phyloP scores from a whole-genome alignment of 1,140 invertebrate genomes.

The Caligus rogercresseyi region DNA sequence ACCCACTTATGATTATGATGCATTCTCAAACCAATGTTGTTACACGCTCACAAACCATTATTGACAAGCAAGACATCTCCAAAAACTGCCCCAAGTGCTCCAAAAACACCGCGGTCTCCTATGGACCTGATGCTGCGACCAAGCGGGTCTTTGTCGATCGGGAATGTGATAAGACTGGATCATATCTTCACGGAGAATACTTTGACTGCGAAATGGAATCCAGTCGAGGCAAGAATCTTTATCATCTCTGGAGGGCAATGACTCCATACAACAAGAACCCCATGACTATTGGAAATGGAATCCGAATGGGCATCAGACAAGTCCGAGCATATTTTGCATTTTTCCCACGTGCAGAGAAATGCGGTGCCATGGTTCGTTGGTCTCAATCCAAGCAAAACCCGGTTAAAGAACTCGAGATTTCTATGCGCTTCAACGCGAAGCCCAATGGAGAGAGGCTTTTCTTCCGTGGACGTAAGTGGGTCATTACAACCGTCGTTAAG shows the following conservation, averaged over 20 bases:
- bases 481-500: conserved; percentile 10
- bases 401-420: conserved; percentile 14
- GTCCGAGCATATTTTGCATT: not conserved
- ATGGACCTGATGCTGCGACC: not conserved
- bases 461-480: conserved; percentile 6
- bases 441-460: conserved; percentile 12
- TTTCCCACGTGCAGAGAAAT: conserved; percentile 15
- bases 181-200: conserved; percentile 7
- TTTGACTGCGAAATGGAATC: conserved; percentile 20
- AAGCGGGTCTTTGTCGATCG: not conserved
- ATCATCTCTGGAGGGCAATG: not conserved
- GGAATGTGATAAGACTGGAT: conserved; percentile 4
- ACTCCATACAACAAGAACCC: conserved; percentile 18
- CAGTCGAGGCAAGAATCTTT: not conserved
- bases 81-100: conserved; percentile 5
- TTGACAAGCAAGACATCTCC: not conserved
- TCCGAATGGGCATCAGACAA: conserved; percentile 12
- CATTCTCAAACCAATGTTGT: conserved; percentile 1
- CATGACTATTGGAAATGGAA: not conserved
- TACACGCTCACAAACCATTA: not conserved
- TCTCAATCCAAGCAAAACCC: conserved; percentile 15
- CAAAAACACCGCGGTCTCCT: not conserved
- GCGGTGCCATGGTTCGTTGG: conserved; percentile 3
- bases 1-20: conserved; percentile 12
- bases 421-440: not conserved